Evolutionary conservation across 2,113 vertebrate genomes (phyloP), one percentile per base, ranked within the genome.

Genomic region (Lonchura striata): DNA sequence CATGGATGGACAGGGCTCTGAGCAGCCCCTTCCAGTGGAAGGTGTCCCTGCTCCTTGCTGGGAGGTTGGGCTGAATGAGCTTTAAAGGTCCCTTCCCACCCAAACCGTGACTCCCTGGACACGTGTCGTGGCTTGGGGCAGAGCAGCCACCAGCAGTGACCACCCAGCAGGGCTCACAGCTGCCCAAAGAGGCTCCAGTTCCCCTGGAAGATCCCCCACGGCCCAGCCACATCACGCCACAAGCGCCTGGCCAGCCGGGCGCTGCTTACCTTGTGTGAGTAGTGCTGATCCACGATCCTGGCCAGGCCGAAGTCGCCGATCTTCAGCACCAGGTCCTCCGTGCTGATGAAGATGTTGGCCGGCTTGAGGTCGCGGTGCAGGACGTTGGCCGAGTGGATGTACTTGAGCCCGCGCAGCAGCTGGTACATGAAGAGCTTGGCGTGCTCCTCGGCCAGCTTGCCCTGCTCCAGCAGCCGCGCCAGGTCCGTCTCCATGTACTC

Each of bases 401-500:
- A 99, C 97, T 99, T 99, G 91, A 99, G 98, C n/a, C 99, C 99
- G 4, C 99, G 98, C 88, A 99, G 98, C 92, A 99, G 98, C 98
- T 99, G 99, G 98, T 99, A 99, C 98, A 99, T 99, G 93, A 99
- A 99, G 80, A 99, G 98, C 78, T 99, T 99, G 65, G 99, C 98
- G 1, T 99, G 99, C 77, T 98, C 99, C 78, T 98, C 97, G 0
- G 98, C 97, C 8, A 99, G 98, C 0, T 99, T 98, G 28, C 99
- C 99, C 95, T 99, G 99, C 94, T 99, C 99, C 96, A 99, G 97
- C 86, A 99, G 95, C 37, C 97, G 97, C 0, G 99, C 98, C 96
- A 99, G 97, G 97, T 99, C 99, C 0, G 99, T 99, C 97, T 99
- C 99, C 99, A 99, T 99, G 95, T 99, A 98, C 97, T 99, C 99